Base-by-base conservation (phyloP, 2,888 invertebrate genomes). In the Spicauda simplicius region DNA sequence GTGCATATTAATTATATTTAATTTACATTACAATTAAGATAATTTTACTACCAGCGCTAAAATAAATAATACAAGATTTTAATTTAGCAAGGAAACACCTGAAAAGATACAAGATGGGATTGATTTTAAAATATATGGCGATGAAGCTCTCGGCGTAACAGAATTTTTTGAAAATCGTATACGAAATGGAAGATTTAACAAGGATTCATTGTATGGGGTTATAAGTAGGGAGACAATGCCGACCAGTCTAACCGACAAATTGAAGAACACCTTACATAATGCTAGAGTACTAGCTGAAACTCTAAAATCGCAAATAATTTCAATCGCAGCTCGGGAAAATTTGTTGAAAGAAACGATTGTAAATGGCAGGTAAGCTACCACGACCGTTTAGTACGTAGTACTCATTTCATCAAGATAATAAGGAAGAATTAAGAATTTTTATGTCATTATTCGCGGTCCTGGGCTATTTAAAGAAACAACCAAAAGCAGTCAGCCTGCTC, bases 271-370 rank as follows among this genome's bases (percentile, higher is more conserved):
- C 0, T 63, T 90, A 58, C 71, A 76, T 8, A 86, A 76, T 19
- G 87, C 91, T 0, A 83, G 77, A 67, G 57, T 70, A 25, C 71
- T 91, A 63, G 80, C 84, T 0, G 80, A 81, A 1, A 80, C 76
- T 1, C 74, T 92, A 19, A 83, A 80, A 58, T 58, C 68, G 2
- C 85, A 90, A 71, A 90, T 92, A 30, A 52, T 70, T 0, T 72
- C 74, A 25, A 69, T 86, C 3, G 69, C 78, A 11, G 68, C 72
- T 0, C 78, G 78, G 8, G 91, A 92, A 70, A 75, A 70, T 6
- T 18, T 69, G 6, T 69, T 92, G 14, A 92, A 92, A 70, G 87
- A 91, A 33, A 81, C 83, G 4, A 89, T 91, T 57, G 76, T 79
- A 0, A 85, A 81, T 58, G 91, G 90, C 70, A 87, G 87, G 91